Evolutionary conservation across 2,797 vertebrate genomes (phyloP), one percentile per base, ranked within the genome.

Genomic region (Jordanella pulchra): DNA sequence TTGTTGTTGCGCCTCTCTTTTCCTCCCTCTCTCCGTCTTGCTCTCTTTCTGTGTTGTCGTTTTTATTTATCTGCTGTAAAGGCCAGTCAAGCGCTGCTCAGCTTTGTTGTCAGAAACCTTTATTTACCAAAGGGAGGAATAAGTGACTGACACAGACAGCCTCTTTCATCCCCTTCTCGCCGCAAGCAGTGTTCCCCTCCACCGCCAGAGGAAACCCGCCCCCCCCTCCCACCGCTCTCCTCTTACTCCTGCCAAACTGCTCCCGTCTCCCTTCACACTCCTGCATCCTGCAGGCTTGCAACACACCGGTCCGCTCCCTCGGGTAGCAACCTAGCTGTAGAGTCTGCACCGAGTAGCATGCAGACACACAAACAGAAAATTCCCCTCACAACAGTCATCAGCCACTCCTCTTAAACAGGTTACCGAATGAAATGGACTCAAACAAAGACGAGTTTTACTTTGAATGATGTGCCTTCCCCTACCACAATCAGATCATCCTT

Each of bases 81-180:
- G 92, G 91, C 93, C 92, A 93, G 93, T 93, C 92, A 92, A 92
- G 91, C 89, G 66, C 92, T 91, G 84, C 92, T 92, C 87, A 70
- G 87, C 94, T 95, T 95, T 95, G 94, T 95, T 95, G 94, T 95
- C 94, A 94, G 94, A 93, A 94, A 92, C 92, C 93, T 94, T 95
- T 95, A 94, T 95, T 95, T 95, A 93, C 92, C 92, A 94, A 93
- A 94, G 94, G 93, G 92, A 85, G 90, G 85, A 91, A 92, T 94
- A 94, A 95, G 94, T 94, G 94, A 94, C 89, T 94, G 94, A 95
- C 94, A 94, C 86, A 90, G 92, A 92, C 90, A 89, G 89, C 81
- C 88, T 90, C 93, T 95, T 95, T 95, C 89, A 95, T 95, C 94
- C 93, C 79, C 7, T 83, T 83, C 88, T 94, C 70, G 94, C 94